Evolutionary conservation across 1,140 invertebrate species (phyloP).

Genomic region (Drosophila seguyi): DNA sequence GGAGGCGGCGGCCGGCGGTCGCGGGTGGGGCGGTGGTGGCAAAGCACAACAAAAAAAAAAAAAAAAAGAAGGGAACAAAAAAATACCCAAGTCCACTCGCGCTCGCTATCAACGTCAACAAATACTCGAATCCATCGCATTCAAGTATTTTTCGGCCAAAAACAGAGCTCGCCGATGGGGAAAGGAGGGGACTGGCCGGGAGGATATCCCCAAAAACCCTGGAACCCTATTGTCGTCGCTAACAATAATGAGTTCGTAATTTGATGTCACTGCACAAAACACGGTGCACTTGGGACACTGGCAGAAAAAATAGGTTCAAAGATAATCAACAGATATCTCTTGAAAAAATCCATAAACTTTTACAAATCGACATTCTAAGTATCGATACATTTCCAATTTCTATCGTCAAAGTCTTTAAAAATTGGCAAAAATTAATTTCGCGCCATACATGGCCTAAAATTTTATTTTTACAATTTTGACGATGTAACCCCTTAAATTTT

Average conservation of each 20-base stretch:
- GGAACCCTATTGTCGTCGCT: constrained; percentile 62
- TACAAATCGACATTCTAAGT: no score
- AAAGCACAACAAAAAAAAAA: neutral
- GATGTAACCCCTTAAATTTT: no score
- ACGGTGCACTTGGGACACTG: constrained; percentile 37
- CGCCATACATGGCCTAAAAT: no score
- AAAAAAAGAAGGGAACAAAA: neutral
- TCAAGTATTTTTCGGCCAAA: constrained; percentile 71
- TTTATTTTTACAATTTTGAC: no score
- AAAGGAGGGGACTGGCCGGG: neutral
- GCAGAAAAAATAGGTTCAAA: neutral
- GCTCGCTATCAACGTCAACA: constrained; percentile 73
- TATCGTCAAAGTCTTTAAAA: no score
- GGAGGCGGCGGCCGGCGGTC: neutral
- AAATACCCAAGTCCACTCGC: constrained; percentile 4
- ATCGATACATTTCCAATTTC: no score
- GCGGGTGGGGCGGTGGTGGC: neutral
- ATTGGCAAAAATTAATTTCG: no score
- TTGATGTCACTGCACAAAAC: constrained; percentile 79
- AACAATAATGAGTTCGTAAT: constrained; percentile 83
- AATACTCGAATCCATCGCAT: constrained; percentile 50
- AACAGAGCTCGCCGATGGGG: constrained; percentile 28
- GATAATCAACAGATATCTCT: no score
- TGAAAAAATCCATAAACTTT: no score
- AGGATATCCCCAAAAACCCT: neutral